Evolutionary conservation across 1,140 invertebrate species (phyloP), one percentile per base, ranked within the genome.

Genomic region (Drosophila ananassae): DNA sequence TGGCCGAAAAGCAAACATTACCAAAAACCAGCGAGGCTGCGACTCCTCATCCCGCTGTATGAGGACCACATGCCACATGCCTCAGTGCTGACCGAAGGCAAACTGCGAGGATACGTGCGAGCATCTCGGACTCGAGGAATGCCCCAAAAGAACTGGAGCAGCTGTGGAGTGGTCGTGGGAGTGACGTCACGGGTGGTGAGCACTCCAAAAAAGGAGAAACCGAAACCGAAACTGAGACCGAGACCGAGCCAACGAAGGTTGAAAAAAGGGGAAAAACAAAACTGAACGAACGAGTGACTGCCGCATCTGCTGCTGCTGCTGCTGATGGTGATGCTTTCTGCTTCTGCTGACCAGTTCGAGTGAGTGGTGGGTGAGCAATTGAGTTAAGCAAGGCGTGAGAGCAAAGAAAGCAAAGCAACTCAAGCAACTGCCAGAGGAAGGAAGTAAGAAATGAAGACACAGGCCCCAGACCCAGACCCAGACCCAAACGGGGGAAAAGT

Each of bases 81-180:
- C 83, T 78, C 59, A 78, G 47, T 75, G 67, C 79, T 63, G 58
- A 64, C 64, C 83, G 50, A 68, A 71, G 78, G 64, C 82, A 53
- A 89, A 87, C 83, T 87, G 83, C 25, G 89, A 71, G 73, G 74
- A 89, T 53, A 85, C 82, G 82, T 85, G 82, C 82, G 66, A 79
- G 79, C 85, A 77, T 82, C 64, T 73, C 75, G 56, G 37, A 41
- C 66, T 77, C 58, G 67, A 71, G 71, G 75, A 64, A 77, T 82
- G 79, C 41, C 41, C 63, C 72, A 30, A 64, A 75, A 83, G 76
- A 87, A 87, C 79, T 83, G 83, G 83, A 87, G 83, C 79, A 89
- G 61, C 63, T 48, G 30, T 52, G 34, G 34, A 37, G 34, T 37
- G 34, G 34, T 12, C 10, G 34, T 37, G 34, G 34, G 12, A 37